Evolutionary conservation across 1,140 invertebrate species (phyloP).

Genomic region (Colletes gigas): DNA sequence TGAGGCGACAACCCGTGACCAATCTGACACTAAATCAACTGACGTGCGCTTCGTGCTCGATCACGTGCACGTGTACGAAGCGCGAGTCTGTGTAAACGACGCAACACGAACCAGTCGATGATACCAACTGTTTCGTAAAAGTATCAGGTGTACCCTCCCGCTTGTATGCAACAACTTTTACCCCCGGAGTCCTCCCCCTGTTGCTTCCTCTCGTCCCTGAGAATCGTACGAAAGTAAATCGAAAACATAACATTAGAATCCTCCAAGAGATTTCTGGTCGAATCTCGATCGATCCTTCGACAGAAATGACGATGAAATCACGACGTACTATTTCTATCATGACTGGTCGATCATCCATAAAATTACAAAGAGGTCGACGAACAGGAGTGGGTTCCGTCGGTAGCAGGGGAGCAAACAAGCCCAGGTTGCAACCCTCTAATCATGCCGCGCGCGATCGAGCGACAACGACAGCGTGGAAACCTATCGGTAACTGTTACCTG

Average conservation of each 20-base stretch:
- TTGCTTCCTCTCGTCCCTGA: no score
- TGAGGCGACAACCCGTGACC: constrained; percentile 77
- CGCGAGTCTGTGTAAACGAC: constrained; percentile 47
- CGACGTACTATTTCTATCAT: no score
- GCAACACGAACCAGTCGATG: constrained; percentile 36
- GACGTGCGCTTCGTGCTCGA: constrained; percentile 64
- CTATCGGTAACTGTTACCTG: constrained; percentile 25
- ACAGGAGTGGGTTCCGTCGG: neutral
- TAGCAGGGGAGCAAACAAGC: neutral
- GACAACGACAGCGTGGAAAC: constrained; percentile 14
- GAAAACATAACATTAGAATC: no score
- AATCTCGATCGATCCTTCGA: no score
- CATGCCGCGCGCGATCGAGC: neutral
- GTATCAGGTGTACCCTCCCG: neutral
- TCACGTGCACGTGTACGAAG: constrained; percentile 32
- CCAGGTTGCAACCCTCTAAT: constrained; percentile 22
- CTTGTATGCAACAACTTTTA: no score
- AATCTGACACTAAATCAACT: constrained; percentile 77
- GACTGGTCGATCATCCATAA: no score
- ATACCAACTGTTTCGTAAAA: constrained; percentile 1
- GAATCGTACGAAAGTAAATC: no score
- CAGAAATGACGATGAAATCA: no score
- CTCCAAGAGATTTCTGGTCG: no score
- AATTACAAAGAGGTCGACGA: no score
- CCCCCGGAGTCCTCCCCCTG: no score